A percentile compares a stretch with the other conserved stretches of the same genome.
Evolutionary conservation across 2,797 vertebrate genomes (phyloP).

Genomic region (Octomys mimax): DNA sequence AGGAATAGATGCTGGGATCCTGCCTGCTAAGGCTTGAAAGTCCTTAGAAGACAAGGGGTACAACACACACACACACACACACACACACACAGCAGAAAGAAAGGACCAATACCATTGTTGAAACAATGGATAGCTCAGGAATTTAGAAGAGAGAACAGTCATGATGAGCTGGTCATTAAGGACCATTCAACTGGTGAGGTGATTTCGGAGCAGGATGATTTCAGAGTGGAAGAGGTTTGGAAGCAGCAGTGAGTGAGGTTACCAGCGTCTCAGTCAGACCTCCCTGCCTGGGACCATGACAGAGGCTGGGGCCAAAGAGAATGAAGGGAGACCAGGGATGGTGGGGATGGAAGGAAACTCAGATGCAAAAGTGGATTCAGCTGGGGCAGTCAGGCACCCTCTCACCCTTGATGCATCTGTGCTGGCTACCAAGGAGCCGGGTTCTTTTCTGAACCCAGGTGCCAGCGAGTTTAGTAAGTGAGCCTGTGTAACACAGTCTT

Average conservation of each 20-base stretch:
- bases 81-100: neutral
- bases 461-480: neutral
- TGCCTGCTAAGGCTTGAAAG: neutral
- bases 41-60: neutral
- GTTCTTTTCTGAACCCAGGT: neutral
- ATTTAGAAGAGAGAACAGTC: neutral
- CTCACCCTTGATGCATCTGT: neutral
- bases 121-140: neutral
- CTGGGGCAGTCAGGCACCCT: neutral
- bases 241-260: neutral
- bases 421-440: neutral
- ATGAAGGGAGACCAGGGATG: neutral
- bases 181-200: neutral
- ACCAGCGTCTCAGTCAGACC: neutral
- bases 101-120: neutral
- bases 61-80: neutral
- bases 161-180: neutral
- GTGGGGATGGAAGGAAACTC: neutral
- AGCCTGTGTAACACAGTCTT: neutral
- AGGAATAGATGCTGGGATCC: neutral
- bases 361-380: neutral
- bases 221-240: neutral
- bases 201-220: constrained; percentile 16
- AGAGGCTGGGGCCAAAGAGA: neutral
- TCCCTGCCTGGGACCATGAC: neutral